phyloP scores from a whole-genome alignment of 1,140 invertebrate genomes.

The Plutomurus gul region DNA sequence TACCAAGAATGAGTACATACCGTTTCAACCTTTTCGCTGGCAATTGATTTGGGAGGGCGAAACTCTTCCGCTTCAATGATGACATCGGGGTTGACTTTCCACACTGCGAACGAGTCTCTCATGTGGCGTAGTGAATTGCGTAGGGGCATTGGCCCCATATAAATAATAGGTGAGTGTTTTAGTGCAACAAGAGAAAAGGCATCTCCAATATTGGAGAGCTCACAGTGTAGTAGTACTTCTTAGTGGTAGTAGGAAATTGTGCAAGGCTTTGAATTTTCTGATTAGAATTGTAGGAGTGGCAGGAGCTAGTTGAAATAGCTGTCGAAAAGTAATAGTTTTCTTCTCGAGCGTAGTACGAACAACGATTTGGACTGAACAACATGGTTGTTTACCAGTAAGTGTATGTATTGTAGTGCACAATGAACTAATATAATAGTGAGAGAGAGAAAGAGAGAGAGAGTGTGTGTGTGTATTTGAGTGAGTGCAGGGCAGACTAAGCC shows the following conservation, averaged over 20 bases:
- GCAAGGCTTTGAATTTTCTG: background rate
- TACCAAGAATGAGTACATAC: constrained; percentile 33
- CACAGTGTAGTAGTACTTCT: background rate
- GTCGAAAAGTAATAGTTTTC: background rate
- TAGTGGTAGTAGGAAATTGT: background rate
- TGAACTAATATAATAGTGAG: background rate
- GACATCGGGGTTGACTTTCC: constrained; percentile 52
- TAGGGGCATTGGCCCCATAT: constrained; percentile 47
- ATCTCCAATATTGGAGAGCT: background rate
- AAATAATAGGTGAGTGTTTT: background rate
- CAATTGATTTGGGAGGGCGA: constrained; percentile 50
- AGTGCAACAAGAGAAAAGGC: background rate
- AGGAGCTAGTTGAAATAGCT: background rate
- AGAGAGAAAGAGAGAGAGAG: background rate
- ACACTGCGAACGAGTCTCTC: constrained; percentile 49
- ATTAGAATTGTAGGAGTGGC: background rate
- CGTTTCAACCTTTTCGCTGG: constrained; percentile 54
- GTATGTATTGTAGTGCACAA: background rate
- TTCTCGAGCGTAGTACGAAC: background rate
- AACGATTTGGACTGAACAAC: background rate
- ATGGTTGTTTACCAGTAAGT: background rate
- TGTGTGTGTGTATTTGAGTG: background rate
- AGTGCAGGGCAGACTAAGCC: background rate
- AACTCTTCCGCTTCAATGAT: constrained; percentile 52
- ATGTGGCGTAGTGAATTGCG: constrained; percentile 50